Evolutionary conservation across 92 coral and sea anemone species (phyloP), one percentile per base, ranked within the genome.

Genomic region (Paramuricea clavata): DNA sequence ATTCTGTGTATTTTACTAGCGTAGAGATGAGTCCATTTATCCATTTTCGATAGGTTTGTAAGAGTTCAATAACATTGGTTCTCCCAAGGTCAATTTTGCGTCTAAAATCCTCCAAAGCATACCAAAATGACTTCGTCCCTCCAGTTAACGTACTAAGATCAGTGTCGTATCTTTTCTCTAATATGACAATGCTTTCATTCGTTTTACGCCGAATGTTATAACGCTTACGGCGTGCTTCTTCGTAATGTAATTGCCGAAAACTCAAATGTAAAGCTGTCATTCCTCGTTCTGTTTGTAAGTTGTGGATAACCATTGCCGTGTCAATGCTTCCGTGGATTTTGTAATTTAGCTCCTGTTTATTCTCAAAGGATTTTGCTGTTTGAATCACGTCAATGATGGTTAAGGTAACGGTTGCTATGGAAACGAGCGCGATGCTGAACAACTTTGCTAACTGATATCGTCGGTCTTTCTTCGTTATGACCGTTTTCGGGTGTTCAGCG

Each of bases 21-120:
- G 41, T 17, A 23, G 47, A 52, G 9, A 78, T 78, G 32, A 78
- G 56, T 21, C 16, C 39, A 21, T 15, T 78, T 15, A 78, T 56
- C 83, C 68, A 78, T 27, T 17, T 10, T 9, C 42, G 2, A 49
- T 52, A 78, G 16, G 56, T 52, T 10, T 54, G 69, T 26, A 78
- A 17, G 13, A 47, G 47, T 23, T 57, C 69, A 26, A 15, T 16
- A 13, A 5, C 44, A 5, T 76, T 22, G 59, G 17, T 22, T 27
- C 64, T 77, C 47, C 71, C 88, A 78, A 89, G 71, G 47, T 82
- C 90, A 68, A 81, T 92, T 67, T 59, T 89, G 28, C 74, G 84
- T 33, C 79, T 92, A 50, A 72, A 87, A 27, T 70, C 82, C n/a
- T 80, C 87, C 27, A 93, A 86, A 43, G 73, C 81, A 3, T 92